These are phyloP conservation scores for Cyprinodon brontotheroides DNA, from an alignment of 2,113 vertebrate genomes.

Conservation along the genomic window DNA sequence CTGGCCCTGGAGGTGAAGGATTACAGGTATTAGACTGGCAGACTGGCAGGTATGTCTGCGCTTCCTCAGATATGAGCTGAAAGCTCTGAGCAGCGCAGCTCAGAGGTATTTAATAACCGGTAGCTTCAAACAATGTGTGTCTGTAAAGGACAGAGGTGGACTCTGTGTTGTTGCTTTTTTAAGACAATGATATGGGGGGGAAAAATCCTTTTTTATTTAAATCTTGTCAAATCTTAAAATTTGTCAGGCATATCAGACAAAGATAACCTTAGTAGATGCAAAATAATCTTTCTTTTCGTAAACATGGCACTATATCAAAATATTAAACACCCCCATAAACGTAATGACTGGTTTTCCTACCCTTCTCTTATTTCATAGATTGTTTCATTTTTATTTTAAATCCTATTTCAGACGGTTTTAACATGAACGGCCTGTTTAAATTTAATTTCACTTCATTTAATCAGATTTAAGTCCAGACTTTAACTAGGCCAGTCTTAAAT, in stretches of 20 bases:
- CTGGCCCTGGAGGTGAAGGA: slow-evolving; percentile 24
- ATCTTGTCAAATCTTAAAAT: not conserved
- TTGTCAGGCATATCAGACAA: too few species aligned
- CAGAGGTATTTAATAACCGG: slow-evolving; percentile 38
- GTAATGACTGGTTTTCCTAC: not conserved
- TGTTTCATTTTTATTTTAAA: not conserved
- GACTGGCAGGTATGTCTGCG: slow-evolving; percentile 60
- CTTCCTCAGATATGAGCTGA: slow-evolving; percentile 43
- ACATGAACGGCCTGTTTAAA: too few species aligned
- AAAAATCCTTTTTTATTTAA: not conserved
- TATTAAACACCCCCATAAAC: not conserved
- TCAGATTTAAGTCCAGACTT: too few species aligned
- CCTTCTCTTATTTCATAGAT: not conserved
- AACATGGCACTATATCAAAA: not conserved
- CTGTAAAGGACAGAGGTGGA: not conserved
- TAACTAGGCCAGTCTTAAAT: too few species aligned
- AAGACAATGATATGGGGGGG: too few species aligned
- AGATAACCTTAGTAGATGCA: not conserved
- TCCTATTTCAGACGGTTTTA: not conserved
- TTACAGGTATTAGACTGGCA: slow-evolving; percentile 50
- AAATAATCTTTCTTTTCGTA: not conserved
- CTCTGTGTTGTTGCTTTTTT: not conserved
- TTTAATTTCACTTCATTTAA: too few species aligned
- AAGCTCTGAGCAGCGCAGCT: slow-evolving; percentile 25
- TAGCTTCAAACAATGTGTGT: not conserved